Evolutionary conservation across 2,113 vertebrate species (phyloP), one percentile per base, ranked within the genome.

Genomic region (Glaucomys volans): DNA sequence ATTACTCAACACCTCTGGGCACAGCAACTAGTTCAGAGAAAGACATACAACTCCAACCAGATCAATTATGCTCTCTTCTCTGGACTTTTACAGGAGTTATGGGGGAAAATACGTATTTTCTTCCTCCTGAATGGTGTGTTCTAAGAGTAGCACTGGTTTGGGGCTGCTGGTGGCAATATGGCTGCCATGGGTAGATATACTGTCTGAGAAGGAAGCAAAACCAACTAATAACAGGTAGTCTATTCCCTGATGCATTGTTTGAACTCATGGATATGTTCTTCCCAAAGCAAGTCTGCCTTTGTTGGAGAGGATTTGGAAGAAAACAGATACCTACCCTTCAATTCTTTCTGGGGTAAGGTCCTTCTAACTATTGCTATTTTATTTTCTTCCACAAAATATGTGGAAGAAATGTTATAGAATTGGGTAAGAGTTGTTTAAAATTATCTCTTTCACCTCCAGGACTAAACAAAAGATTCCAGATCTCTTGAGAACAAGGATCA

Each of bases 401-500:
- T 76, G 47, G 52, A 16, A 89, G 74, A 93, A 81, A 71, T 42
- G 30, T 91, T 77, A 93, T 54, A 4, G 54, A 95, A 97, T 93
- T 77, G 37, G 28, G 2, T 82, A 90, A 83, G 40, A 90, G 8
- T 62, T 94, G 18, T 85, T 90, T 71, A 79, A 90, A 93, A 85
- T 91, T 94, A 24, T 22, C 44, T 37, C 77, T 66, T 86, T 87
- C 44, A 52, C 32, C 87, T 97, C 47, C 77, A 77, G n/a, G 71
- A 82, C 32, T 95, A 88, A 96, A 89, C 35, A 54, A 8, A 57
- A 72, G 69, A 74, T 84, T 57, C 71, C 66, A 94, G 4, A 86
- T 87, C 54, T 92, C 71, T 92, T 74, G 35, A 84, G 94, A 97
- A 93, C 20, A 83, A 96, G 62, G n/a, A 87, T 87, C 47, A 69